These are phyloP conservation scores for Helogale parvula DNA, from an alignment of 2,113 vertebrate genomes.

Conservation along the genomic window DNA sequence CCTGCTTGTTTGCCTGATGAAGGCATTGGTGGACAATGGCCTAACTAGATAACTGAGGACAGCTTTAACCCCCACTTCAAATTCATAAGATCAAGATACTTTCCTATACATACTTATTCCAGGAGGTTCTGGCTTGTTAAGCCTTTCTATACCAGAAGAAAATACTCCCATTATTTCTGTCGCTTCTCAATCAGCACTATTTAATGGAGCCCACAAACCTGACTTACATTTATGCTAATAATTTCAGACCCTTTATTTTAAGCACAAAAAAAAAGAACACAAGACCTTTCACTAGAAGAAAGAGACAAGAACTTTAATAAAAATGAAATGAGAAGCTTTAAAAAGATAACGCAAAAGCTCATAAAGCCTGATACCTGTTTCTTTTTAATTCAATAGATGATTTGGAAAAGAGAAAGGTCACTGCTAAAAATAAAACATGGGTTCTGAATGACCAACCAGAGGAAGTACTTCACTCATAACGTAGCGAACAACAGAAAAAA, in stretches of 20 bases:
- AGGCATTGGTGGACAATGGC: neutral
- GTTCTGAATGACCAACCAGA: neutral
- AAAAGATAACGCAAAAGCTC: neutral
- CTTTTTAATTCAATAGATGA: neutral
- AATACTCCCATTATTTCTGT: neutral
- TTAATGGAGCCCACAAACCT: neutral
- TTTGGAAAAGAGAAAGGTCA: neutral
- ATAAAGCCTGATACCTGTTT: neutral
- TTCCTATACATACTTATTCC: neutral
- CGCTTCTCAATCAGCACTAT: neutral
- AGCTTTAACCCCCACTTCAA: neutral
- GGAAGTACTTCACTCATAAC: neutral
- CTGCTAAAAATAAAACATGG: neutral
- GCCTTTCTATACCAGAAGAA: neutral
- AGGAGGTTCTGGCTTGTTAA: neutral
- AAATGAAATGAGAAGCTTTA: neutral
- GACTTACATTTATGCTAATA: neutral
- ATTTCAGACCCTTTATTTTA: neutral
- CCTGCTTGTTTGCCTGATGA: neutral
- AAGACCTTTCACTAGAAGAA: neutral
- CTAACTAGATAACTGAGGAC: neutral
- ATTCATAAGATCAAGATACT: neutral
- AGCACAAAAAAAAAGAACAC: neutral
- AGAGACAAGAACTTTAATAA: neutral
- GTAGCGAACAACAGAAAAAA: neutral